Base-by-base conservation (phyloP, 92 coral and sea anemone species). In the Pocillopora grandis region DNA sequence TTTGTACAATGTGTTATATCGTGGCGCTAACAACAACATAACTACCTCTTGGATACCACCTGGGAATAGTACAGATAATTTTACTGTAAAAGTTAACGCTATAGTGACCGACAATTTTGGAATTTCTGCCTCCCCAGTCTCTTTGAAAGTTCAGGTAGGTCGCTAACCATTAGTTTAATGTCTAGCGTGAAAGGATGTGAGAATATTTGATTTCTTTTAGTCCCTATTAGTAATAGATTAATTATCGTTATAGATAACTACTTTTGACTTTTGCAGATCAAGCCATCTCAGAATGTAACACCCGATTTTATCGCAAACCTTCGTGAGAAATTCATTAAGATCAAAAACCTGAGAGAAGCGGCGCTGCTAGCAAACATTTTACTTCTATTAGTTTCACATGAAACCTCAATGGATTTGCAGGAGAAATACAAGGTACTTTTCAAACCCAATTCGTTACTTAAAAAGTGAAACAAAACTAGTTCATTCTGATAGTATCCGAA, bases 131-230 rank as follows among this genome's bases (percentile, higher is more conserved):
- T 12, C 71, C 33, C 37, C 21, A 27, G 31, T 63, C 8, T 17
- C 61, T 58, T 61, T 77, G 35, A 27, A 58, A 33, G 71, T 58
- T 7, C 55, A 77, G 81, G 81, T 77, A 62, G 81, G 71, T 15
- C 12, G 27, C 27, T 27, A 0, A 27, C 27, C 27, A 27, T 27
- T 0, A 27, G 27, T 27, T 27, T 27, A 27, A 0, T 27, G 27
- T 27, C 1, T 27, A 67, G 17, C 27, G 13, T 10, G 42, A 1
- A 17, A 17, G 18, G 66, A 27, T 62, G 11, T 8, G 23, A 17
- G 21, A 62, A 10, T 17, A 5, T 16, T 16, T 27, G 5, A 61
- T 0, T 27, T 27, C 27, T 27, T 27, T 27, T 27, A 27, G 27
- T 27, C 27, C 27, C 27, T 27, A 61, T 4, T 13, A 60, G 18